Conservation (phyloP, 2,113 vertebrate genomes). For the Megaleporinus macrocephalus region DNA sequence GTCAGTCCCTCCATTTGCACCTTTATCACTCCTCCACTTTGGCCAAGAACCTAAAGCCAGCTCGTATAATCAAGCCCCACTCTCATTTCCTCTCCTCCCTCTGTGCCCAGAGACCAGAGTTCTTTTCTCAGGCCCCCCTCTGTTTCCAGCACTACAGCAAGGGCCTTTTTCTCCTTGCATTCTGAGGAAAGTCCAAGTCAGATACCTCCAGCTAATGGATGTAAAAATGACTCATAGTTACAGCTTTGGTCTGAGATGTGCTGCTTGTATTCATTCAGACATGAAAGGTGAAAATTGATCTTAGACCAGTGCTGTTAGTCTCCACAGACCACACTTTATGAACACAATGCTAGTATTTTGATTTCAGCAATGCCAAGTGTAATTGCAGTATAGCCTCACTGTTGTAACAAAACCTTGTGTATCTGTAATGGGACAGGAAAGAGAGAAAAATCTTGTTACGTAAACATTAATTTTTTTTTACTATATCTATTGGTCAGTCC, state of each 20-base stretch:
- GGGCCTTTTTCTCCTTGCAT: neutral
- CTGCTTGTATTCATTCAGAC: neutral
- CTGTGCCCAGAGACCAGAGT: neutral
- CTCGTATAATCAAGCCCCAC: neutral
- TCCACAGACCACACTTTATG: too few relatives aligned
- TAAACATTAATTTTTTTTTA: too few relatives aligned
- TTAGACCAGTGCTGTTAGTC: neutral
- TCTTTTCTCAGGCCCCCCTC: constrained; percentile 14
- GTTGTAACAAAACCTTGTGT: too few relatives aligned
- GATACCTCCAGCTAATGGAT: neutral
- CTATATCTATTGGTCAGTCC: too few relatives aligned
- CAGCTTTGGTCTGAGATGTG: neutral
- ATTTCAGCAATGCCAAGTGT: too few relatives aligned
- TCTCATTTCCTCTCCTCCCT: constrained; percentile 18
- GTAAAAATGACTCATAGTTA: neutral
- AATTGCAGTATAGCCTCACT: too few relatives aligned
- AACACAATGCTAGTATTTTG: too few relatives aligned
- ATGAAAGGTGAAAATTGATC: neutral
- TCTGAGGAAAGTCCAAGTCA: too few relatives aligned
- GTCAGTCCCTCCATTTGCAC: neutral
- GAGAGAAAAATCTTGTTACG: too few relatives aligned
- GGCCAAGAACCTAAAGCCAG: constrained; percentile 7
- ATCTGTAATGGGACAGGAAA: too few relatives aligned
- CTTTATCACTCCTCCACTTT: neutral
- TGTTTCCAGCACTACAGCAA: neutral